These are phyloP conservation scores for Philopotamus ludificatus DNA, from an alignment of 1,140 invertebrate species.

Conservation along the genomic window DNA sequence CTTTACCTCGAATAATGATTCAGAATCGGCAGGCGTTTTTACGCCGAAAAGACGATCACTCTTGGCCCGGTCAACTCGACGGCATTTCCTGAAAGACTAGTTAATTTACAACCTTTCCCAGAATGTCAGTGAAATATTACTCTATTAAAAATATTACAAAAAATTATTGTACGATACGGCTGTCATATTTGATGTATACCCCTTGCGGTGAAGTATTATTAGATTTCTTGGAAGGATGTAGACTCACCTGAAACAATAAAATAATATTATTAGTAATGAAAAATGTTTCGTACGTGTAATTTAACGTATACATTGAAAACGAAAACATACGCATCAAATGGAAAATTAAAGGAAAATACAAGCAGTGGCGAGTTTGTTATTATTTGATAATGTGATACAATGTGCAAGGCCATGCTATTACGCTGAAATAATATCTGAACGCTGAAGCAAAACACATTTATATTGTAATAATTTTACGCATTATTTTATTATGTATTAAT, in stretches of 20 bases:
- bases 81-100: constrained; percentile 2
- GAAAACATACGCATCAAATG: neutral
- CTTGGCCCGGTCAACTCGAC: neutral
- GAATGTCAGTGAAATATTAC: no score
- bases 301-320: no score
- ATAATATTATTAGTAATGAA: neutral
- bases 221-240: neutral
- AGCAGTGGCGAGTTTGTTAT: neutral
- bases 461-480: no score
- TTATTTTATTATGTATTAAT: no score
- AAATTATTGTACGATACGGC: constrained; percentile 1
- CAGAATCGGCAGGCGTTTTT: constrained; percentile 3
- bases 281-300: no score
- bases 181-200: neutral
- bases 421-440: no score
- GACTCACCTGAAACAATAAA: constrained; percentile 1
- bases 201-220: no score
- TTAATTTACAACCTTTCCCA: constrained; percentile 9
- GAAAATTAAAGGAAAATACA: constrained; percentile 15
- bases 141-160: no score
- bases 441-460: no score
- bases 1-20: constrained; percentile 3
- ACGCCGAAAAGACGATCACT: neutral
- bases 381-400: neutral
- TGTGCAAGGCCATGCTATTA: no score